phyloP scores from a whole-genome alignment of 2,888 invertebrate species.

The Choristoneura rosaceana region DNA sequence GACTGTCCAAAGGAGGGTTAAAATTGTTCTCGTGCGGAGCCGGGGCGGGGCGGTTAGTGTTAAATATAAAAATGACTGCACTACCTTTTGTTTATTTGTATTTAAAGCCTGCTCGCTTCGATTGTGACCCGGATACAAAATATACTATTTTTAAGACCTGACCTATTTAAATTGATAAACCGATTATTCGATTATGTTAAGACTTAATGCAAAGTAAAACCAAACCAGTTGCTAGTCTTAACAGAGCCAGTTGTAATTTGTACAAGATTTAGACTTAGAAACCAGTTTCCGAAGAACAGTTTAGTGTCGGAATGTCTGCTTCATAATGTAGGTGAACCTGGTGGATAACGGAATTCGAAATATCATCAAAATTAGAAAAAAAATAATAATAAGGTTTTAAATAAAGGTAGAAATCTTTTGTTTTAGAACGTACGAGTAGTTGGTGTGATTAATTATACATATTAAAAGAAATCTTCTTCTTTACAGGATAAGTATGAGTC shows the following conservation, averaged over 20 bases:
- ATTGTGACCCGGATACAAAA: neutral
- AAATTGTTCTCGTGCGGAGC: no score
- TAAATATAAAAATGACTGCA: no score
- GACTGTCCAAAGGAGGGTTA: no score
- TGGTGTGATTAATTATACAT: no score
- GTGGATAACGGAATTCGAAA: neutral
- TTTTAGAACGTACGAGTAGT: no score
- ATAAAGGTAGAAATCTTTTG: no score
- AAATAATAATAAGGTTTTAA: no score
- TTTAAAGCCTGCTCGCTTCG: no score
- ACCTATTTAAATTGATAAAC: neutral
- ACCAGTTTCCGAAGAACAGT: constrained; percentile 3
- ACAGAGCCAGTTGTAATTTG: neutral
- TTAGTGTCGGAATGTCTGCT: neutral
- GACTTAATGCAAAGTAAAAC: neutral
- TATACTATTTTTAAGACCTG: neutral
- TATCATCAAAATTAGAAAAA: neutral
- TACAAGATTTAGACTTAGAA: neutral
- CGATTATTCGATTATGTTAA: neutral
- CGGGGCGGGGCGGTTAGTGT: no score
- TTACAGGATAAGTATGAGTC: constrained; percentile 78
- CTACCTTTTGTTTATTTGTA: no score
- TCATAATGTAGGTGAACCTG: neutral
- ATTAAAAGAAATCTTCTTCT: constrained; percentile 45
- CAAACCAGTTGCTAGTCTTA: neutral